Conservation (phyloP, 2,888 invertebrate species). For the Nebria salina region DNA sequence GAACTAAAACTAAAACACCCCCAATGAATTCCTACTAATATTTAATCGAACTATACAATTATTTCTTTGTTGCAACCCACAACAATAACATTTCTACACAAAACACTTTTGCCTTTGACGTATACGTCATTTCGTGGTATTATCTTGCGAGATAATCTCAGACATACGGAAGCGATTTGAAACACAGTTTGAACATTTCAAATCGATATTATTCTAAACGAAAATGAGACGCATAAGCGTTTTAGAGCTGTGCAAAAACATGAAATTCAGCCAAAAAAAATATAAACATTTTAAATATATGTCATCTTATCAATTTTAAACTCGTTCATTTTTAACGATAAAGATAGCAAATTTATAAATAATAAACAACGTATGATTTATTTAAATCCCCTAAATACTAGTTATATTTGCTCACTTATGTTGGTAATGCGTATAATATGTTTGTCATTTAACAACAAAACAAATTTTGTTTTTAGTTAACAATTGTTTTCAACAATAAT, state of each 20-base stretch:
- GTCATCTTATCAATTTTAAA: no score
- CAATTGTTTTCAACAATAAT: background rate
- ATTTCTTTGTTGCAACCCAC: constrained; percentile 26
- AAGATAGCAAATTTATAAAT: background rate
- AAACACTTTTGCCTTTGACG: constrained; percentile 29
- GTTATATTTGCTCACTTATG: background rate
- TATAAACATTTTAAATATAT: no score
- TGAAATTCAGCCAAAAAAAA: no score
- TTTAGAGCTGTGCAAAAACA: no score
- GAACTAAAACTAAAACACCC: constrained; percentile 11
- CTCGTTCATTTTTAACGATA: background rate
- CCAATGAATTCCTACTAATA: constrained; percentile 19
- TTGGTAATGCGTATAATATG: background rate
- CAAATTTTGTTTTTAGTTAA: background rate
- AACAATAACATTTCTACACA: constrained; percentile 43
- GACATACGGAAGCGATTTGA: constrained; percentile 29
- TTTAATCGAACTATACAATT: constrained; percentile 7
- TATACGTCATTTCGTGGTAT: background rate
- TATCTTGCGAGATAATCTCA: constrained; percentile 23
- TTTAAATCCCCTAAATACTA: background rate
- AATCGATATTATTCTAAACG: no score
- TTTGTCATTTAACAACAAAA: background rate
- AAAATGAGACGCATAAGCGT: no score
- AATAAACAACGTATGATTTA: constrained; percentile 7
- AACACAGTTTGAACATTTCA: background rate